Evolutionary conservation across 1,140 invertebrate genomes (phyloP).

Genomic region (Drosophila trapezifrons): DNA sequence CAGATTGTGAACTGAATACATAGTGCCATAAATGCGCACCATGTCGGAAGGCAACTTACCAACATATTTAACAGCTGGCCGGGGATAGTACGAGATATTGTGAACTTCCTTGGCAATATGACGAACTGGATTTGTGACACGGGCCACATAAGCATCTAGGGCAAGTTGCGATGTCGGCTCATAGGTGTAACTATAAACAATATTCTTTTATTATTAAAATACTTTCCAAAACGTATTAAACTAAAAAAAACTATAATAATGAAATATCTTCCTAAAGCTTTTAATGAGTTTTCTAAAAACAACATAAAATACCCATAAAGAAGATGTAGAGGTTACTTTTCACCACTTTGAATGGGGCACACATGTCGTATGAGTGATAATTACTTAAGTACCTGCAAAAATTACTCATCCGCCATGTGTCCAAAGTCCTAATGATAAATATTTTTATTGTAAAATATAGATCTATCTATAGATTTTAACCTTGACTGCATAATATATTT

Average conservation of each 20-base stretch:
- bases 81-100: constrained; percentile 75
- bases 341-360: neutral
- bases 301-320: too few species aligned
- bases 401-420: constrained; percentile 19
- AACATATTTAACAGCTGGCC: constrained; percentile 79
- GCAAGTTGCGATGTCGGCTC: constrained; percentile 73
- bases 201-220: too few species aligned
- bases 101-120: constrained; percentile 81
- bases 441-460: neutral
- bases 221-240: too few species aligned
- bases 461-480: neutral
- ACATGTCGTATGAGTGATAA: constrained; percentile 31
- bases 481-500: neutral
- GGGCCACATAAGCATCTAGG: constrained; percentile 77
- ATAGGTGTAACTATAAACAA: constrained; percentile 54
- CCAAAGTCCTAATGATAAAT: neutral
- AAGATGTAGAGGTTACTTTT: neutral
- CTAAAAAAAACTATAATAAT: too few species aligned
- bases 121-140: constrained; percentile 79
- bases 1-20: constrained; percentile 28
- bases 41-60: constrained; percentile 57
- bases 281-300: too few species aligned
- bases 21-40: constrained; percentile 1
- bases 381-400: neutral
- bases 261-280: too few species aligned